Evolutionary conservation across 1,140 invertebrate species (phyloP).

Genomic region (Brachystomella parvula): DNA sequence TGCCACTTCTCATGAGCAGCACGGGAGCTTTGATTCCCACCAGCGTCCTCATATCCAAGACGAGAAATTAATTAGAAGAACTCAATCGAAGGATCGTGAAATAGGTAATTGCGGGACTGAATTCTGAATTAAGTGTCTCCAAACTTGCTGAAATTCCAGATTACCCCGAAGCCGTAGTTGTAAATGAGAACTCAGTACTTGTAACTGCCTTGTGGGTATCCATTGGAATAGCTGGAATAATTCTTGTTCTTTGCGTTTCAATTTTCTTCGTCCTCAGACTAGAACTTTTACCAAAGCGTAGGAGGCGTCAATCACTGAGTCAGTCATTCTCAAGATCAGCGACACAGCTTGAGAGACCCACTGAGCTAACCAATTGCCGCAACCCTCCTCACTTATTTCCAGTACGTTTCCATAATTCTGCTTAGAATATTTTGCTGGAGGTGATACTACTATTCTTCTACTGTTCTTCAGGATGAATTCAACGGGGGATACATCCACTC

Average conservation of each 20-base stretch:
- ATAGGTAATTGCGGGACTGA: background rate
- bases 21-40: conserved; percentile 38
- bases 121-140: background rate
- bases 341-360: background rate
- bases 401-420: no score
- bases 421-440: no score
- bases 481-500: conserved; percentile 29
- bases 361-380: background rate
- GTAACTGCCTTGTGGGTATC: conserved; percentile 52
- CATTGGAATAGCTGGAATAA: conserved; percentile 52
- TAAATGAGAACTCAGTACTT: conserved; percentile 36
- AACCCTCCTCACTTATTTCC: conserved; percentile 7
- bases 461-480: conserved; percentile 20
- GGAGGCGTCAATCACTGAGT: conserved; percentile 42
- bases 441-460: background rate
- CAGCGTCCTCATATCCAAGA: background rate
- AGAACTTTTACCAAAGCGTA: conserved; percentile 47
- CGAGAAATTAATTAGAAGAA: background rate
- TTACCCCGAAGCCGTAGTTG: conserved; percentile 29
- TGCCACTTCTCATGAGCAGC: conserved; percentile 46
- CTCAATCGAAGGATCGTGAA: background rate
- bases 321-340: background rate
- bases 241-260: conserved; percentile 53
- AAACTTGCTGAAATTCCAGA: conserved; percentile 9
- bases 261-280: conserved; percentile 53